These are phyloP conservation scores for Strigamia crassipes DNA, from an alignment of 2,888 invertebrate species.

Conservation along the genomic window DNA sequence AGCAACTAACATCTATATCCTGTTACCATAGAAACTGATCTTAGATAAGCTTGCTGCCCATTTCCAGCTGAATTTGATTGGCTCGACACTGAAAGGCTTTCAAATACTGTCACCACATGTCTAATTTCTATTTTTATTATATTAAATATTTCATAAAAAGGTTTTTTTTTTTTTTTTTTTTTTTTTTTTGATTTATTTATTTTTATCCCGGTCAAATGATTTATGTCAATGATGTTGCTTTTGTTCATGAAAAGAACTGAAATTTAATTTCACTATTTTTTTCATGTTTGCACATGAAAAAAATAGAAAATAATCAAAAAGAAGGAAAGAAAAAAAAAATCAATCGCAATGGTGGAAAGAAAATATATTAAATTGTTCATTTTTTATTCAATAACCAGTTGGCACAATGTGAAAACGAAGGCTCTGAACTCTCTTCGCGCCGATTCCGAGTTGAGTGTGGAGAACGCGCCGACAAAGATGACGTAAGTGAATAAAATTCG, in stretches of 20 bases:
- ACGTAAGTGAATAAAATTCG: constrained; percentile 46
- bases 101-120: constrained; percentile 11
- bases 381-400: constrained; percentile 47
- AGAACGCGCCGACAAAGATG: constrained; percentile 50
- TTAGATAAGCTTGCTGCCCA: background rate
- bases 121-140: background rate
- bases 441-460: constrained; percentile 50
- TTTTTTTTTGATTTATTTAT: too few species aligned
- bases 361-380: constrained; percentile 31
- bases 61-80: constrained; percentile 13
- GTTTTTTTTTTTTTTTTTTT: background rate
- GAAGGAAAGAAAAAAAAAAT: background rate
- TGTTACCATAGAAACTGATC: constrained; percentile 28
- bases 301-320: background rate
- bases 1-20: constrained; percentile 27
- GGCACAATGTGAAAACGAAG: constrained; percentile 49
- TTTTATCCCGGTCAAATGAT: too few species aligned
- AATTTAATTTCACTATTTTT: background rate
- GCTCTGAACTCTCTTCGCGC: constrained; percentile 47
- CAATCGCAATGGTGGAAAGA: background rate
- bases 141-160: background rate
- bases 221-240: too few species aligned
- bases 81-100: constrained; percentile 24
- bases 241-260: too few species aligned
- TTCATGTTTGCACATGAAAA: background rate